Evolutionary conservation across 1,140 invertebrate genomes (phyloP).

Genomic region (Orius insidiosus): DNA sequence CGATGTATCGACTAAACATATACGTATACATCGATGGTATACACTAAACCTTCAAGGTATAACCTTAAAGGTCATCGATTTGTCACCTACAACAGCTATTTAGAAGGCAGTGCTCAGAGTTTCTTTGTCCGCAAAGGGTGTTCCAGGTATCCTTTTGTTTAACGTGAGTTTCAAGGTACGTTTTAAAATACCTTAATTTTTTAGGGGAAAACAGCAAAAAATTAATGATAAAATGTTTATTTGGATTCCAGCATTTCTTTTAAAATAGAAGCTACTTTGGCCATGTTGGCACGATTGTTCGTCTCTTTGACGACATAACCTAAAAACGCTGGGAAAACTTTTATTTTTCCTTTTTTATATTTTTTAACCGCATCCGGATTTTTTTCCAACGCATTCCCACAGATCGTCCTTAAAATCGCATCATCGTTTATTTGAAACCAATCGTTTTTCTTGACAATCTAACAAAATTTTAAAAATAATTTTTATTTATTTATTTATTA

Average conservation of each 20-base stretch:
- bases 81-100: too few species aligned
- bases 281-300: conserved; percentile 47
- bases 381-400: conserved; percentile 38
- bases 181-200: too few species aligned
- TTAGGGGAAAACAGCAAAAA: too few species aligned
- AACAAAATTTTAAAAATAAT: conserved; percentile 3
- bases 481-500: background rate
- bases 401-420: conserved; percentile 37
- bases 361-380: conserved; percentile 47
- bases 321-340: conserved; percentile 43
- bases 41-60: too few species aligned
- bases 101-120: too few species aligned
- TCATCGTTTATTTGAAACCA: conserved; percentile 44
- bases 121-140: too few species aligned
- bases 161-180: too few species aligned
- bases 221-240: too few species aligned
- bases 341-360: conserved; percentile 50
- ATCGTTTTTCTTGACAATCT: conserved; percentile 43
- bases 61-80: too few species aligned
- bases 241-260: conserved; percentile 33
- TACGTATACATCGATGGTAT: too few species aligned
- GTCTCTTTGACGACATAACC: conserved; percentile 36
- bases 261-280: conserved; percentile 34
- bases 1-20: too few species aligned
- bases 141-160: too few species aligned